Evolutionary conservation across 2,888 invertebrate genomes (phyloP), one percentile per base, ranked within the genome.

Genomic region (Harmothoe impar): DNA sequence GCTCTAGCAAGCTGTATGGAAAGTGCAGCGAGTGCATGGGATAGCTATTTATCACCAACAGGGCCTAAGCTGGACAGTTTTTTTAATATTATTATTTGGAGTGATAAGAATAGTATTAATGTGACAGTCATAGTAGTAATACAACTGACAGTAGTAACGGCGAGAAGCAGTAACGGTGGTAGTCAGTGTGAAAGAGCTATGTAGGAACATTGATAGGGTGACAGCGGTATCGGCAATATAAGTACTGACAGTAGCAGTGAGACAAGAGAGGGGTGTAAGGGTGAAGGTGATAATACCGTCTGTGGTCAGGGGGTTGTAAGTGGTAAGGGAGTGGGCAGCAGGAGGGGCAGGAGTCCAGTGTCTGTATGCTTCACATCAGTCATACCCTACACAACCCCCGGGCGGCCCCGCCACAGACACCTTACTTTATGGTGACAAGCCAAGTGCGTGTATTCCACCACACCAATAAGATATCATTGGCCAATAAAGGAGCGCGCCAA

Each of bases 391-490:
- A 1, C 77, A 25, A 31, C 77, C 20, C 29, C 25, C 29, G 77
- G 77, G 29, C 77, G n/a, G 77, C 77, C 77, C 29, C 1, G 77
- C 31, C 43, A 81, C 81, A 20, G 81, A 43, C 81, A 33, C 17
- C 17, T 15, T 86, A 86, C 29, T 86, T 86, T 86, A 86, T 86
- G 86, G 33, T 86, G 86, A 86, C 86, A 54, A 54, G 86, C 54
- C 52, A 52, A 86, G 54, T 86, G 86, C 52, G 86, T 86, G 86
- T 86, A 86, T 23, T 54, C 17, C 52, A 54, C 86, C 86, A 52
- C 54, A 56, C 86, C 86, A 86, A 52, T 86, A 86, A 86, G 86
- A 86, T 86, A 86, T 86, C 86, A 86, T 86, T 86, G 86, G 54
- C 86, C 56, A 86, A 86, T 86, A 86, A 86, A 86, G 7, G 81